Conservation (phyloP, 1,140 invertebrate species). For the Leptinotarsa lineolata region DNA sequence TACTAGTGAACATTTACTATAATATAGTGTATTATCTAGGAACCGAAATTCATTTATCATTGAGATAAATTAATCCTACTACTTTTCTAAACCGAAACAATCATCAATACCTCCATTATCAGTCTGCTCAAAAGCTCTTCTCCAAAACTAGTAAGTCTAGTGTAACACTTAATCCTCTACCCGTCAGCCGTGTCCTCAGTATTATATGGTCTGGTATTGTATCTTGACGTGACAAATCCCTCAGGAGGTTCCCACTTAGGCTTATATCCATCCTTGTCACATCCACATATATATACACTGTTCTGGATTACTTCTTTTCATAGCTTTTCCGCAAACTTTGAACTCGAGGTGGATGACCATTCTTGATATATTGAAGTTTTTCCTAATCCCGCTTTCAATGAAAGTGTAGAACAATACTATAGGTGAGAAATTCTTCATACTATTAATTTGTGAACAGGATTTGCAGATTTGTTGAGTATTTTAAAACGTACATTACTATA, state of each 20-base stretch:
- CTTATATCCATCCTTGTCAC: conserved; percentile 27
- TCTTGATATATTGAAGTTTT: neutral
- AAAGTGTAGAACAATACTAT: neutral
- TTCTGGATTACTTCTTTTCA: conserved; percentile 25
- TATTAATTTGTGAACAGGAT: no score
- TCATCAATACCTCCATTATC: neutral
- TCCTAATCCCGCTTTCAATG: neutral
- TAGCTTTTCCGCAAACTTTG: conserved; percentile 10
- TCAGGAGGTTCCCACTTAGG: conserved; percentile 15
- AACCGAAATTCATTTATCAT: no score
- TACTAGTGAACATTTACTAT: no score
- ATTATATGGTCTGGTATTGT: conserved; percentile 20
- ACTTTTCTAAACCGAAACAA: no score
- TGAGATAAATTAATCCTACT: no score
- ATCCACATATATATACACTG: conserved; percentile 14
- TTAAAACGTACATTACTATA: no score
- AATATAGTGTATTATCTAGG: no score
- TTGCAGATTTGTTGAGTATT: no score
- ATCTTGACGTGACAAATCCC: conserved; percentile 25
- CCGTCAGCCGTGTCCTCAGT: neutral
- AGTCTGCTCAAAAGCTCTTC: neutral
- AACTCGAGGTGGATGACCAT: neutral
- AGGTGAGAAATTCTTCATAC: neutral
- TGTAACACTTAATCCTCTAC: neutral
- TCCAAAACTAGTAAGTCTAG: neutral